Evolutionary conservation across 2,888 invertebrate species (phyloP).

Genomic region (Hyposoter didymator): DNA sequence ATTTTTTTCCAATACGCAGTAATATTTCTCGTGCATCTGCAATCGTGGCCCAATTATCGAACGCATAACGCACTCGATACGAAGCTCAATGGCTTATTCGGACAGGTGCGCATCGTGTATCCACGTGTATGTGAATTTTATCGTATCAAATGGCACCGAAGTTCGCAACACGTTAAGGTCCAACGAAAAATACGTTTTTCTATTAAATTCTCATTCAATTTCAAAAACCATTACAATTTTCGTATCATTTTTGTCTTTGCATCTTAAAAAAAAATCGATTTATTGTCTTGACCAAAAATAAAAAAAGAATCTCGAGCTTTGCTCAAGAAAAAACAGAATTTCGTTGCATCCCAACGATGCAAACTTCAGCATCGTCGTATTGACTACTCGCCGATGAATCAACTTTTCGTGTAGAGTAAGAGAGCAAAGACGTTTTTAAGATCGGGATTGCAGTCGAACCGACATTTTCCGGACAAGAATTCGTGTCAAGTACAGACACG

Average conservation of each 20-base stretch:
- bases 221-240: too few species aligned
- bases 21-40: not conserved
- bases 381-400: not conserved
- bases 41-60: conserved; percentile 28
- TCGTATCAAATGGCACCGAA: not conserved
- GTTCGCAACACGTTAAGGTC: too few species aligned
- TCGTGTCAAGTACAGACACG: conserved; percentile 29
- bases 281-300: too few species aligned
- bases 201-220: too few species aligned
- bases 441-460: conserved; percentile 18
- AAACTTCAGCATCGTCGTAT: too few species aligned
- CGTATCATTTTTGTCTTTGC: too few species aligned
- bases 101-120: not conserved
- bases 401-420: not conserved
- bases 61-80: conserved; percentile 1
- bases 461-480: conserved; percentile 29
- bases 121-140: not conserved
- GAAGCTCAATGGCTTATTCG: conserved; percentile 12
- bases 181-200: too few species aligned
- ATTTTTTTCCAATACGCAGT: not conserved
- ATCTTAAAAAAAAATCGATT: too few species aligned
- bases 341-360: too few species aligned
- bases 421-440: conserved; percentile 6
- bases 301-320: too few species aligned
- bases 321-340: too few species aligned